These are phyloP conservation scores for Hypotaenidia philippensis DNA, from an alignment of 2,797 vertebrate genomes.

Conservation along the genomic window DNA sequence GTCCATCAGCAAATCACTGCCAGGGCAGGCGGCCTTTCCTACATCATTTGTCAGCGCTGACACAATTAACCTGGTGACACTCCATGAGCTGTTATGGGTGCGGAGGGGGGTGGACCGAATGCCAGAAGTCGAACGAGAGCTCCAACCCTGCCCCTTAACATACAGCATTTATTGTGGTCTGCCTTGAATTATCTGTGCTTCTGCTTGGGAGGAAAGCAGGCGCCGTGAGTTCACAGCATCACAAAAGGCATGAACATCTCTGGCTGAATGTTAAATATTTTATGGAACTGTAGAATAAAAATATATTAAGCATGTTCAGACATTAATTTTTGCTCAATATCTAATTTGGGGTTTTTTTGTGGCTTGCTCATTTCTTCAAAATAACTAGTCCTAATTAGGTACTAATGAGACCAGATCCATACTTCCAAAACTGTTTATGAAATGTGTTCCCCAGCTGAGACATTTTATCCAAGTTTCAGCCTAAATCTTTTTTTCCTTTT, in stretches of 20 bases:
- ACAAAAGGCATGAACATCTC: constrained; percentile 32
- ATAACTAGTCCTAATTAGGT: constrained; percentile 73
- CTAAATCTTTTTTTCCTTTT: constrained; percentile 37
- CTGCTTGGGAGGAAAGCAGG: constrained; percentile 7
- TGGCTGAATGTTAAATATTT: constrained; percentile 48
- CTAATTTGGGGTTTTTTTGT: constrained; percentile 45
- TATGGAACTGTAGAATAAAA: constrained; percentile 48
- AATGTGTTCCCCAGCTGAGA: constrained; percentile 71
- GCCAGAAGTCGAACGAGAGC: constrained; percentile 38
- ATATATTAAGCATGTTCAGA: constrained; percentile 51
- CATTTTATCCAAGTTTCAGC: constrained; percentile 71
- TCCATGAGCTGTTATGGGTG: neutral
- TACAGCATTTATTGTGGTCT: neutral
- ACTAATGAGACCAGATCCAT: constrained; percentile 73
- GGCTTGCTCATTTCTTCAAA: constrained; percentile 73
- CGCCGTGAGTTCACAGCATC: neutral
- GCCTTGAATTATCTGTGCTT: neutral
- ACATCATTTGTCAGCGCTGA: constrained; percentile 9
- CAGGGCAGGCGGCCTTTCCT: neutral
- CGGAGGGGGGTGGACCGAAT: neutral
- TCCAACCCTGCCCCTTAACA: neutral
- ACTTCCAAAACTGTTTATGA: constrained; percentile 72
- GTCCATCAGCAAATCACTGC: constrained; percentile 9
- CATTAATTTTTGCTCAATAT: constrained; percentile 32
- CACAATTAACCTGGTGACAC: constrained; percentile 51